Percentiles rank a stretch among this genome's conserved stretches.
phyloP scores from a whole-genome alignment of 2,888 invertebrate genomes.

The Tolmerus cingulatus region DNA sequence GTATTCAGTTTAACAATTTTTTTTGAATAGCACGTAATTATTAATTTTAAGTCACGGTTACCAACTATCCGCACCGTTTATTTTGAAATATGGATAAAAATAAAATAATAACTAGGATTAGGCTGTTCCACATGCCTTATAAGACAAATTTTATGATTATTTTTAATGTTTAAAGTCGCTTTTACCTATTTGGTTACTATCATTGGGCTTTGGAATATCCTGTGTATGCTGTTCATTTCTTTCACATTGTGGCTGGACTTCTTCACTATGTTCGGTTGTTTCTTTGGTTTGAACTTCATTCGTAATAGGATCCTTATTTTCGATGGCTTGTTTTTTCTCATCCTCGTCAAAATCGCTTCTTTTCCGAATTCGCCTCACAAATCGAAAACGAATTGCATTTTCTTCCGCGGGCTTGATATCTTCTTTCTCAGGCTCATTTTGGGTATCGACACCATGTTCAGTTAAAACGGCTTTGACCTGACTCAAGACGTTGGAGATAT shows the following conservation, averaged over 20 bases:
- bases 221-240: not conserved
- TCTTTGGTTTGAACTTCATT: not conserved
- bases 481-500: slow-evolving; percentile 59
- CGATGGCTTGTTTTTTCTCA: slow-evolving; percentile 48
- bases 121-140: not conserved
- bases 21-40: too few species aligned
- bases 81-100: not conserved
- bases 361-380: slow-evolving; percentile 58
- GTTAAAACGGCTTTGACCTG: slow-evolving; percentile 61
- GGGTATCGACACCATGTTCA: slow-evolving; percentile 50
- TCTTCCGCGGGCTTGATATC: slow-evolving; percentile 44
- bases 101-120: not conserved
- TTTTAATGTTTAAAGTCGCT: not conserved
- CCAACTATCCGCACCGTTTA: too few species aligned
- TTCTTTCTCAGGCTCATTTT: not conserved
- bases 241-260: not conserved
- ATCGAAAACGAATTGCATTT: slow-evolving; percentile 57
- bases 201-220: not conserved
- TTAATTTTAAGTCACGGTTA: too few species aligned
- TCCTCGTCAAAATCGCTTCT: slow-evolving; percentile 58
- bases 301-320: not conserved
- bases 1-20: too few species aligned
- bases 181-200: not conserved
- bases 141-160: not conserved
- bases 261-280: not conserved